Evolutionary conservation across 2,888 invertebrate species (phyloP).

Genomic region (Myopa tessellatipennis): DNA sequence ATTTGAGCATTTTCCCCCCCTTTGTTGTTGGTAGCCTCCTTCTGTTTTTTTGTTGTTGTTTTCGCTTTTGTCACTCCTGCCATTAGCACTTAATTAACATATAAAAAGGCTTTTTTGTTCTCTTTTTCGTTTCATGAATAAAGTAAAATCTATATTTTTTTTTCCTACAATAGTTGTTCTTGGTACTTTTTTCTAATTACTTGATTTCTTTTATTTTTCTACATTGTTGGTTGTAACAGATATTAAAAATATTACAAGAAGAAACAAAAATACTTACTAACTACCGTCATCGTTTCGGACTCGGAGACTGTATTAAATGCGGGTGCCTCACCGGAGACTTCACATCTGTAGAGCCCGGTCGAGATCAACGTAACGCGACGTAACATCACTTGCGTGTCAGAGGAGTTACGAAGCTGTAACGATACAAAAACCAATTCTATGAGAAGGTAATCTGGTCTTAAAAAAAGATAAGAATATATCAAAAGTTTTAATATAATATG

Average conservation of each 20-base stretch:
- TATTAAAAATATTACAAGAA: not conserved
- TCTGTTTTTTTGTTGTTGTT: constrained; percentile 12
- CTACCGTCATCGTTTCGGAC: constrained; percentile 79
- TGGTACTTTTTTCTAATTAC: not conserved
- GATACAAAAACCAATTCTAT: not conserved
- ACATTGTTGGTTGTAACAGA: not conserved
- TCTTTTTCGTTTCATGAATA: constrained; percentile 2
- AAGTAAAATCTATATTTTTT: constrained; percentile 46
- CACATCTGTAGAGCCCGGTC: constrained; percentile 80
- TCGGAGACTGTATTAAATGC: constrained; percentile 82
- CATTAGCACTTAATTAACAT: constrained; percentile 44
- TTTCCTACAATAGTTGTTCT: constrained; percentile 15
- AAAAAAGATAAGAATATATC: too few relatives aligned
- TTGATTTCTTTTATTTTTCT: not conserved
- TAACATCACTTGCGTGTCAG: constrained; percentile 75
- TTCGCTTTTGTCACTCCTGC: constrained; percentile 10
- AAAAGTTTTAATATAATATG: too few relatives aligned
- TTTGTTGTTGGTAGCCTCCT: not conserved
- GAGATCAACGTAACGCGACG: constrained; percentile 77
- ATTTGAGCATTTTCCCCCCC: not conserved
- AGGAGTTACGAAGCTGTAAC: constrained; percentile 74
- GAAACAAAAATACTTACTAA: constrained; percentile 72
- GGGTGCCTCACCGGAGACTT: constrained; percentile 82
- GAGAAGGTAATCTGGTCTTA: not conserved
- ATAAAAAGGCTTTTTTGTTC: constrained; percentile 42